A percentile compares a stretch with the other conserved stretches of the same genome.
Conservation (phyloP, 1,140 invertebrate species). For the Sitobion miscanthi region DNA sequence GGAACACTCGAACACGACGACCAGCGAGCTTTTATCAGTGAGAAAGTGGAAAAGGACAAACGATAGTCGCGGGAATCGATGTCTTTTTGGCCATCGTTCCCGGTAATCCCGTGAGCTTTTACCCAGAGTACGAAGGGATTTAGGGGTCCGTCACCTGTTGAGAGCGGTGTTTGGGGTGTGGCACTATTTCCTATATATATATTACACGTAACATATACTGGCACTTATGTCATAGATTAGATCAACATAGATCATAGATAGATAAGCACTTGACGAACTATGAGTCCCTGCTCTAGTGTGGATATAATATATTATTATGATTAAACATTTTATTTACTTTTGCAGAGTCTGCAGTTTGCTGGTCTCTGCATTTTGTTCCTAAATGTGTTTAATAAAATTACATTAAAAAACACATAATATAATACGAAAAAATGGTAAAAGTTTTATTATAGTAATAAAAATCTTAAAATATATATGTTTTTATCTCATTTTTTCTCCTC, state of each 20-base stretch:
- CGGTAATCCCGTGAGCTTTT: not conserved
- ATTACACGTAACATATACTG: not conserved
- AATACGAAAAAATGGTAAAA: too few species aligned
- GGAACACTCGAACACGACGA: not conserved
- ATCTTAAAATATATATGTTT: too few species aligned
- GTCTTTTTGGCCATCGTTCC: not conserved
- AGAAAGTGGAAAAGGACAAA: not conserved
- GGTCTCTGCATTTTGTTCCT: too few species aligned
- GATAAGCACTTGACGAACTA: not conserved
- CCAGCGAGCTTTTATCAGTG: not conserved
- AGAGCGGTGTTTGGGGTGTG: not conserved
- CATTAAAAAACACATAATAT: not conserved
- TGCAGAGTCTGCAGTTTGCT: too few species aligned
- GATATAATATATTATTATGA: not conserved
- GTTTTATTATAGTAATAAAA: too few species aligned
- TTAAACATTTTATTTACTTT: too few species aligned
- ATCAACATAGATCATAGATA: not conserved
- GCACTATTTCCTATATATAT: not conserved
- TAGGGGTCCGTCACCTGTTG: not conserved
- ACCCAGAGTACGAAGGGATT: not conserved
- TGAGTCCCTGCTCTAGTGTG: not conserved
- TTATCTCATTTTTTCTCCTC: too few species aligned
- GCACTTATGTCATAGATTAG: not conserved
- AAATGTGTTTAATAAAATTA: too few species aligned
- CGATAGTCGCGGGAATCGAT: not conserved